Conservation (phyloP, 2,113 vertebrate genomes). For the Azemiops feae region DNA sequence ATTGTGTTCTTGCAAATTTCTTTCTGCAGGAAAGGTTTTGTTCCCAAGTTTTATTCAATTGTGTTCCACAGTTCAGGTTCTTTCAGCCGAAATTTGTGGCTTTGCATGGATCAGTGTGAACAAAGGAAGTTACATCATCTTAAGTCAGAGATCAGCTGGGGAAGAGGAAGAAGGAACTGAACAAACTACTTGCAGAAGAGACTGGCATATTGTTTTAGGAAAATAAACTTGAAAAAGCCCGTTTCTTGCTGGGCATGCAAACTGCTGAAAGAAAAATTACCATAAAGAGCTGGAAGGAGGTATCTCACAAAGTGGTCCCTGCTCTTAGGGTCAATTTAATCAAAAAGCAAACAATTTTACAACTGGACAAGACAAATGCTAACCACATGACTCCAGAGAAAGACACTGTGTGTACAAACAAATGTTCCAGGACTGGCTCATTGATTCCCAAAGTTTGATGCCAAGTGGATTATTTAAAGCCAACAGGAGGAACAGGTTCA, state of each 20-base stretch:
- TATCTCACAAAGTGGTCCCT: background rate
- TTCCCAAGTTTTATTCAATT: background rate
- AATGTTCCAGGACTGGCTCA: background rate
- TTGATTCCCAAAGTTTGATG: background rate
- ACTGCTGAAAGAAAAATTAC: background rate
- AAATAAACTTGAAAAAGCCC: background rate
- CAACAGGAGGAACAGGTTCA: background rate
- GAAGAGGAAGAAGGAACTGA: background rate
- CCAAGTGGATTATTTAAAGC: slow-evolving; percentile 20
- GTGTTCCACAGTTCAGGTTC: too few relatives aligned
- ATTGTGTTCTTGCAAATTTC: background rate
- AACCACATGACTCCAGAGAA: background rate
- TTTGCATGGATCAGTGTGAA: background rate
- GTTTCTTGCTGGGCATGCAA: background rate
- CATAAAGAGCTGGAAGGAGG: background rate
- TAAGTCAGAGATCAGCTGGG: background rate
- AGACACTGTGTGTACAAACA: slow-evolving; percentile 6
- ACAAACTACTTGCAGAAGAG: background rate
- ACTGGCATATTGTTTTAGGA: background rate
- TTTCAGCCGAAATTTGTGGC: background rate
- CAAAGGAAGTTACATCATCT: background rate
- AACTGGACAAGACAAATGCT: background rate
- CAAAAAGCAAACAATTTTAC: background rate
- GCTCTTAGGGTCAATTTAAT: background rate
- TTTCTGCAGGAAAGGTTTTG: background rate